These are phyloP conservation scores for Gari tellinella DNA, from an alignment of 2,888 invertebrate genomes.

Conservation along the genomic window DNA sequence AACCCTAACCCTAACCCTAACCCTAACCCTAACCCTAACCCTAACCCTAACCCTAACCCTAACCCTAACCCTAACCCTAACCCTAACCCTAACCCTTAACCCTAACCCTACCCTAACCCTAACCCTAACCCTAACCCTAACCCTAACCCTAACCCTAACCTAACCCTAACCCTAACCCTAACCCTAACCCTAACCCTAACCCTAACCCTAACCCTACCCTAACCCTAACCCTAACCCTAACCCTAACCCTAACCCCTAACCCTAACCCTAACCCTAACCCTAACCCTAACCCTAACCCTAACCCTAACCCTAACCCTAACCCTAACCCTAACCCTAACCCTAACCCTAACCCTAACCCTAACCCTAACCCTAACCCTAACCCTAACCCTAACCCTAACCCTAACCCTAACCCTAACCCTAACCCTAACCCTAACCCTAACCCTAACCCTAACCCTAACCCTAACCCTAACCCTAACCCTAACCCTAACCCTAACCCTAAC, in stretches of 20 bases:
- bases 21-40: conserved; percentile 54
- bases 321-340: conserved; percentile 53
- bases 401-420: conserved; percentile 60
- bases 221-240: conserved; percentile 44
- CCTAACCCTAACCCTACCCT: conserved; percentile 71
- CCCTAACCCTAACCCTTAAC: conserved; percentile 61
- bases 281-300: conserved; percentile 56
- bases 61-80: conserved; percentile 56
- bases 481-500: conserved; percentile 50
- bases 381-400: conserved; percentile 58
- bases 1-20: conserved; percentile 68
- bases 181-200: conserved; percentile 66
- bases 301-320: conserved; percentile 59
- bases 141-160: conserved; percentile 50
- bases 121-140: conserved; percentile 62
- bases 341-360: conserved; percentile 53
- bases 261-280: conserved; percentile 47
- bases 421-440: conserved; percentile 62
- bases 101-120: conserved; percentile 60
- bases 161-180: conserved; percentile 51
- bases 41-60: conserved; percentile 47
- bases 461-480: conserved; percentile 56
- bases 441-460: conserved; percentile 53
- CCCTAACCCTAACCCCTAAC: conserved; percentile 52
- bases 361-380: conserved; percentile 60